Evolutionary conservation across 2,797 vertebrate genomes (phyloP), one percentile per base, ranked within the genome.

Genomic region (Characodon lateralis): DNA sequence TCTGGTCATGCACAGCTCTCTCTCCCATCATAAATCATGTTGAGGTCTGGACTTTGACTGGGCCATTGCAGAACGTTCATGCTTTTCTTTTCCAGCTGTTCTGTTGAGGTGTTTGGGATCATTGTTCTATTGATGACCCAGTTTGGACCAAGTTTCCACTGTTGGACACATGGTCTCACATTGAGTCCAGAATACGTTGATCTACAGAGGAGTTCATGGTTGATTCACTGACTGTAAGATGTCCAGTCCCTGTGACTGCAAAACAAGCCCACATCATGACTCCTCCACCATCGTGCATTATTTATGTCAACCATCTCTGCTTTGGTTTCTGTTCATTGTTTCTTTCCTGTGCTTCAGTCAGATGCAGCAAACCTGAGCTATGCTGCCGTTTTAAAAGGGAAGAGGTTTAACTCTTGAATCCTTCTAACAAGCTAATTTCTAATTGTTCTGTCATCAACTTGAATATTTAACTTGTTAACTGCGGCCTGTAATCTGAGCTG

Each of bases 221-320:
- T 5, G 35, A 39, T 18, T 65, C 31, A 6, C 22, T 65, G 63
- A 39, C 31, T 12, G 53, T 53, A 4, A 39, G 61, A 20, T 39
- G 6, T 4, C 31, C 61, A 35, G 48, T 50, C 14, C 10, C 5
- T 1, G 39, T 43, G 65, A 39, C 39, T 43, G 22, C 5, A n/a
- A 68, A 68, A 43, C 65, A 12, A 68, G 41, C 65, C 39, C 66
- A n/a, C 66, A 46, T n/a, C 66, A n/a, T 69, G 22, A 43, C 66
- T 69, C 66, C 41, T 69, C 41, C 12, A 13, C 66, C 39, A 14
- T 41, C 2, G 22, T 69, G 22, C 65, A 22, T 22, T 0, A 2
- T 20, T 10, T 2, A n/a, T 24, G 55, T 1, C 5, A 56, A 56
- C 1, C 56, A 12, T n/a, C n/a, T 58, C 56, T 58, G 56, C 24